phyloP scores from a whole-genome alignment of 2,113 vertebrate genomes.

The Psophia crepitans region DNA sequence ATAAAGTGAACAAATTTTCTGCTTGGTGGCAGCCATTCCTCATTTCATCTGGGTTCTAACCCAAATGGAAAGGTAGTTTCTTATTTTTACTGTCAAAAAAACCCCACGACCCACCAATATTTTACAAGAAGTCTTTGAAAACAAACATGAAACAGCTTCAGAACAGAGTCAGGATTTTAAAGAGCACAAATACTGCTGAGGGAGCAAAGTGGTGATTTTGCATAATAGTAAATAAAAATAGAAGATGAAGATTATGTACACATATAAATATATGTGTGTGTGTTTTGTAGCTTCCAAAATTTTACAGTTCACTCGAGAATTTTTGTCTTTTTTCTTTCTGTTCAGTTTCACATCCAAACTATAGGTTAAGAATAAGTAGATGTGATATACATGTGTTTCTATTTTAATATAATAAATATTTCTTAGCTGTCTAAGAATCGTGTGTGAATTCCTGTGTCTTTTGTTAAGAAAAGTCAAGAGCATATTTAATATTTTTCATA shows the following conservation, averaged over 20 bases:
- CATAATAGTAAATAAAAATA: constrained; percentile 18
- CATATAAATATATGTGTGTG: neutral
- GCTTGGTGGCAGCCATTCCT: constrained; percentile 95
- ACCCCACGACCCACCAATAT: constrained; percentile 34
- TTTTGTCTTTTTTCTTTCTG: neutral
- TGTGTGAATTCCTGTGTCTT: neutral
- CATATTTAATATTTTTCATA: neutral
- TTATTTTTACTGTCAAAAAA: constrained; percentile 74
- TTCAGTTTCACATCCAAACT: neutral
- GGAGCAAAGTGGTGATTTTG: constrained; percentile 54
- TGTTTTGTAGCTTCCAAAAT: neutral
- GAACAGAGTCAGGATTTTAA: constrained; percentile 64
- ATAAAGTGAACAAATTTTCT: constrained; percentile 99
- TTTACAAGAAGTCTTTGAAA: constrained; percentile 74
- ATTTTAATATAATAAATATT: neutral
- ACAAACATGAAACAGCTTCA: constrained; percentile 73
- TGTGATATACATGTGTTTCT: neutral
- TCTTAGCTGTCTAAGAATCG: neutral
- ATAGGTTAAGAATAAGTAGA: neutral
- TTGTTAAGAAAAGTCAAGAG: neutral
- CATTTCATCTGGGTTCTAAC: constrained; percentile 90
- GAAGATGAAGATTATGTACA: neutral
- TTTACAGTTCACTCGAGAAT: neutral
- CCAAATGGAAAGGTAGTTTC: constrained; percentile 88
- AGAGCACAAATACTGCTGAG: constrained; percentile 67